Percentiles rank a stretch among this genome's conserved stretches.
phyloP scores from a whole-genome alignment of 2,113 vertebrate genomes.

The Serranochromis macrocephalus region DNA sequence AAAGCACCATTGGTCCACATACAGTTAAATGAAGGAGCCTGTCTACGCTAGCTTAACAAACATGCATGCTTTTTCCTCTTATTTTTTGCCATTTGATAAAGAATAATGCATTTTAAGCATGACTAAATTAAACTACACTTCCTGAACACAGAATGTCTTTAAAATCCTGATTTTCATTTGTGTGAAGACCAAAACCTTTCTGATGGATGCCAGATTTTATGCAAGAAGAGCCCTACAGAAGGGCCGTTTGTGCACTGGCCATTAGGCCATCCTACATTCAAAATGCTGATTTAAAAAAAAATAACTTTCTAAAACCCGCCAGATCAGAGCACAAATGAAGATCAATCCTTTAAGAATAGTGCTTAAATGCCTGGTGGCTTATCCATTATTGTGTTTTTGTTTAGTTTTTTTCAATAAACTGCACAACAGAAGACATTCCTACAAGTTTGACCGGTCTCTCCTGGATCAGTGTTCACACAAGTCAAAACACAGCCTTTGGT shows the following conservation, averaged over 20 bases:
- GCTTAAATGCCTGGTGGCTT: background rate
- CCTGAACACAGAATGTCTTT: background rate
- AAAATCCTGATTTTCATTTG: background rate
- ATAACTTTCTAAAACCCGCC: background rate
- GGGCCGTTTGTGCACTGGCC: background rate
- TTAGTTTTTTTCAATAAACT: background rate
- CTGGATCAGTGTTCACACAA: background rate
- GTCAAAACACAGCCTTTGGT: background rate
- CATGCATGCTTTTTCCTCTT: background rate
- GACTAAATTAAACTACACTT: background rate
- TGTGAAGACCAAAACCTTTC: background rate
- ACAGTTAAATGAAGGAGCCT: background rate
- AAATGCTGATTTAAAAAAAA: background rate
- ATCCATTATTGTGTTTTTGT: background rate
- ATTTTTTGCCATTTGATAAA: background rate
- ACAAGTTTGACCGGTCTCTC: background rate
- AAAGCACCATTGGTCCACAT: background rate
- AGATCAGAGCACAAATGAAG: background rate
- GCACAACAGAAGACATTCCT: background rate
- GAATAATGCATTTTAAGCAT: background rate
- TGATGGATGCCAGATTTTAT: background rate
- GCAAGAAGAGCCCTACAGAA: background rate
- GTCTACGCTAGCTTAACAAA: background rate
- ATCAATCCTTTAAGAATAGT: background rate
- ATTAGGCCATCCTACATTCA: background rate